Base-by-base conservation (phyloP, 2,888 invertebrate species). In the Resseliella maxima region DNA sequence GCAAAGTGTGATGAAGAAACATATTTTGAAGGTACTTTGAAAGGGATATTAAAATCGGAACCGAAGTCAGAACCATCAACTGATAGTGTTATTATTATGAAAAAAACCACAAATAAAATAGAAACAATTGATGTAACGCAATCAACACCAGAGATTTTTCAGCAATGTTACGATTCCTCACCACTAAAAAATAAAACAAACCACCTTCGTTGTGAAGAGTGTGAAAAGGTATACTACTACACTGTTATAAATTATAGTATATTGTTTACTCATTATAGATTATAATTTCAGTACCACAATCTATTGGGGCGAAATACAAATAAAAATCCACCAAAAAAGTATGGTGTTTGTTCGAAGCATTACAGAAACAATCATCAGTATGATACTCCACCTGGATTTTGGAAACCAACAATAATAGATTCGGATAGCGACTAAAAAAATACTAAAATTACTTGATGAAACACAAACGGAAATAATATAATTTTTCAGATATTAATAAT, bases 341-440 rank as follows among this genome's bases (percentile, higher is more conserved):
- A 3, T 24, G 85, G 45, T 18, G 46, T 46, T 27, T 85, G 85
- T 27, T 85, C 85, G 6, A 85, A 85, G 18, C 85, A 85, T 46
- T 2, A 46, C 1, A 24, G 45, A 41, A 85, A 85, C 27, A n/a
- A 10, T 24, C 45, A 15, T 2, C 2, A 21, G 0, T 1, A 24
- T 0, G 85, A 85, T 5, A 85, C 85, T 15, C 85, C 85, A 46
- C 85, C 85, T 21, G 45, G 46, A 41, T 85, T 85, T 31, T 85
- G 85, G 85, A 85, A 85, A 31, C 85, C 85, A 27, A 85, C 2
- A 45, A 46, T 85, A 12, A 18, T 24, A 1, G 85, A 85, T 46
- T 41, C 85, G 6, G 41, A 38, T 1, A 21, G 21, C 8, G 45
- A 85, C 10, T 46, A 85, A 27, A 46, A 41, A 2, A 85, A 18